A percentile compares a stretch with the other conserved stretches of the same genome.
Evolutionary conservation across 2,797 vertebrate genomes (phyloP).

Genomic region (Crax fasciolata): DNA sequence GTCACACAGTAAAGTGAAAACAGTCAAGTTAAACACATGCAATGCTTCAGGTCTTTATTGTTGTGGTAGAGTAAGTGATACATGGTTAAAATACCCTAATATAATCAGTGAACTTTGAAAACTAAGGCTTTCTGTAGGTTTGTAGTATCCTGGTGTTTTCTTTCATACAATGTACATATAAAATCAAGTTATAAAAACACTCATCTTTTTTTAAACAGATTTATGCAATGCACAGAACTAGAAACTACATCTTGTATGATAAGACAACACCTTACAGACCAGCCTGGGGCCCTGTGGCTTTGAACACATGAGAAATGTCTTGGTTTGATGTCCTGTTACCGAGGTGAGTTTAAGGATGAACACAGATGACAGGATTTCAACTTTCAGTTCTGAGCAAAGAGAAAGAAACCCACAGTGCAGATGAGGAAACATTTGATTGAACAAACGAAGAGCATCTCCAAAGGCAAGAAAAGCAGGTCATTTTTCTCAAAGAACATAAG

Average conservation of each 20-base stretch:
- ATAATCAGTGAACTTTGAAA: conserved; percentile 62
- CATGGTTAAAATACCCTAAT: conserved; percentile 71
- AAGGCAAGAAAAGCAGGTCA: conserved; percentile 60
- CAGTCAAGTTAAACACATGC: background rate
- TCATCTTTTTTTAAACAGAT: conserved; percentile 28
- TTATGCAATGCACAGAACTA: conserved; percentile 31
- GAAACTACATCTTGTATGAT: conserved; percentile 27
- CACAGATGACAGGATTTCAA: background rate
- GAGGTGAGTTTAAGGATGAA: background rate
- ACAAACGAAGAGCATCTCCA: conserved; percentile 36
- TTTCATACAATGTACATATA: conserved; percentile 69
- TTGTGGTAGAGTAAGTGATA: conserved; percentile 66
- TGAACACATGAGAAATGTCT: background rate
- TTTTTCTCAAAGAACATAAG: conserved; percentile 22
- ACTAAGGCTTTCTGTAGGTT: conserved; percentile 81
- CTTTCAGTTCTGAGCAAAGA: background rate
- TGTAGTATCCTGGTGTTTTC: conserved; percentile 73
- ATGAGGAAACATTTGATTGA: conserved; percentile 6
- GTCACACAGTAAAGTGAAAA: background rate
- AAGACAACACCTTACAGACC: conserved; percentile 18
- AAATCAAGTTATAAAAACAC: conserved; percentile 77
- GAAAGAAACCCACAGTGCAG: background rate
- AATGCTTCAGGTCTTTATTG: conserved; percentile 80
- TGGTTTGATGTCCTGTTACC: background rate
- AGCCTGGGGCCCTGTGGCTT: background rate